Evolutionary conservation across 2,888 invertebrate species (phyloP).

Genomic region (Eudemis profundana): DNA sequence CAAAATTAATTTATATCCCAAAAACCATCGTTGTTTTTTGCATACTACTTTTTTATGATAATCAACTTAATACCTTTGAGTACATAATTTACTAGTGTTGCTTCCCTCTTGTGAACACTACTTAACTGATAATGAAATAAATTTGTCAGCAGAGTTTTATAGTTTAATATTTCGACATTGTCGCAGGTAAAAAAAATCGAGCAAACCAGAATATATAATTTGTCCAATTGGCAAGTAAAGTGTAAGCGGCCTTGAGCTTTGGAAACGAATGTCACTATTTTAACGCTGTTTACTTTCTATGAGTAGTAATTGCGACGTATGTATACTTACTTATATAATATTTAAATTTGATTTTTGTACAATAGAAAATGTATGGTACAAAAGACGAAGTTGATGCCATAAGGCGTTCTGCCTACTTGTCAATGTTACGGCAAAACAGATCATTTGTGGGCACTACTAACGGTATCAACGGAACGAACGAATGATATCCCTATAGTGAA

Average conservation of each 20-base stretch:
- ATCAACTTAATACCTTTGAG: slow-evolving; percentile 29
- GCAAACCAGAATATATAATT: slow-evolving; percentile 25
- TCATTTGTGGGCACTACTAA: no score
- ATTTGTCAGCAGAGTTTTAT: slow-evolving; percentile 22
- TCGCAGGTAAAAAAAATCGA: slow-evolving; percentile 2
- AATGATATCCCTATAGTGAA: no score
- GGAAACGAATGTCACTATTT: background rate
- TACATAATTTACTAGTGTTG: slow-evolving; percentile 14
- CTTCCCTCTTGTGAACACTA: background rate
- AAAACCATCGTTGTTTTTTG: no score
- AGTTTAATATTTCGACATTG: slow-evolving; percentile 2
- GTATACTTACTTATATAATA: no score
- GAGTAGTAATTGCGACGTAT: background rate
- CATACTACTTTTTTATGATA: no score
- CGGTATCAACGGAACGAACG: no score
- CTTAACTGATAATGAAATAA: slow-evolving; percentile 10
- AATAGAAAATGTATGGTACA: no score
- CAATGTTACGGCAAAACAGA: no score
- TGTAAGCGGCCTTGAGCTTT: slow-evolving; percentile 24
- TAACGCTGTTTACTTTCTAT: slow-evolving; percentile 1
- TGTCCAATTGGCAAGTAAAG: slow-evolving; percentile 5
- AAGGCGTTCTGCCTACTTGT: no score
- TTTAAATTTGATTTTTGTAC: no score
- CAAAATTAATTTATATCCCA: no score
- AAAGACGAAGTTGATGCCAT: no score